These are phyloP conservation scores for Acrobasis consociella DNA, from an alignment of 2,888 invertebrate genomes.

Conservation along the genomic window DNA sequence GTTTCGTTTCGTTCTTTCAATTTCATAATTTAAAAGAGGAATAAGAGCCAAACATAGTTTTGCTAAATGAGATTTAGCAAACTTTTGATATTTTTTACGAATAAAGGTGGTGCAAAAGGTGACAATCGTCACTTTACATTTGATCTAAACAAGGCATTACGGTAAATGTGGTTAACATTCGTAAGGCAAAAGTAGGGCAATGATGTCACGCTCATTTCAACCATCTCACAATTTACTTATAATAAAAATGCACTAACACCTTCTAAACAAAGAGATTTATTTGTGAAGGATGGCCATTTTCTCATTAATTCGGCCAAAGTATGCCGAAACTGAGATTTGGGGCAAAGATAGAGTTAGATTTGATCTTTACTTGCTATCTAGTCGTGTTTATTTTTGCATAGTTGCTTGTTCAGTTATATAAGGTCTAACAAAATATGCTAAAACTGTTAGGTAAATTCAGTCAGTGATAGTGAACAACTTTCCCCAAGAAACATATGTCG, in stretches of 20 bases:
- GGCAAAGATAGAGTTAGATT: not conserved
- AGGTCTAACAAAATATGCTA: too few relatives aligned
- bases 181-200: not conserved
- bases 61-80: too few relatives aligned
- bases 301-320: not conserved
- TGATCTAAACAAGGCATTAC: not conserved
- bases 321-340: slow-evolving; percentile 1
- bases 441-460: too few relatives aligned
- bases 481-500: too few relatives aligned
- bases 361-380: not conserved
- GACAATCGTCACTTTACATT: too few relatives aligned
- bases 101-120: too few relatives aligned
- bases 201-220: not conserved
- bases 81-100: too few relatives aligned
- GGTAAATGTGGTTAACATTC: not conserved
- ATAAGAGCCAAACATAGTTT: too few relatives aligned
- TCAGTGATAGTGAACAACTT: too few relatives aligned
- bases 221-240: not conserved
- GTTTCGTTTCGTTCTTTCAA: too few relatives aligned
- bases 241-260: not conserved
- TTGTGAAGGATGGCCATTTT: slow-evolving; percentile 2
- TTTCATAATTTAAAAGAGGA: too few relatives aligned
- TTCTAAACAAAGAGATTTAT: not conserved
- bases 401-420: not conserved
- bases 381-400: not conserved